phyloP scores from a whole-genome alignment of 2,888 invertebrate species.

The Orthosia incerta region DNA sequence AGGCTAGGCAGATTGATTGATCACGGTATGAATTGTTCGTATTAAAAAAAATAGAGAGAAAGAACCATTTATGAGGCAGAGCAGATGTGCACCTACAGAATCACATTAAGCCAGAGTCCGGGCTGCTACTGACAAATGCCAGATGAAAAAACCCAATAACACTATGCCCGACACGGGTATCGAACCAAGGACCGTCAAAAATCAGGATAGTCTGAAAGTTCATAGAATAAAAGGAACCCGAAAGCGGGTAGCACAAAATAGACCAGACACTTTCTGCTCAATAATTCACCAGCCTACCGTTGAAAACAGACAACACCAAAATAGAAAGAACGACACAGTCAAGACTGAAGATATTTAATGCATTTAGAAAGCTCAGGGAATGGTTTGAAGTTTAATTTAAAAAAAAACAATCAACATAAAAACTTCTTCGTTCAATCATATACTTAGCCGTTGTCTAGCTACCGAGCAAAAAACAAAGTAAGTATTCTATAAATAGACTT shows the following conservation, averaged over 20 bases:
- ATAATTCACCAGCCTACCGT: not conserved
- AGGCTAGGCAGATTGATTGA: too few relatives aligned
- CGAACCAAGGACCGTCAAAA: too few relatives aligned
- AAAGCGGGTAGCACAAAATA: too few relatives aligned
- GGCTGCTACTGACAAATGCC: too few relatives aligned
- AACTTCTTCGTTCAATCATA: not conserved
- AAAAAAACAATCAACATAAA: not conserved
- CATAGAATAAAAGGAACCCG: not conserved
- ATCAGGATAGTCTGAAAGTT: too few relatives aligned
- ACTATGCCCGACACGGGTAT: too few relatives aligned
- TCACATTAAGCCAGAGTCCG: too few relatives aligned
- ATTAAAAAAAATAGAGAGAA: too few relatives aligned
- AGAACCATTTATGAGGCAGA: too few relatives aligned
- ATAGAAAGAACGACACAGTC: not conserved
- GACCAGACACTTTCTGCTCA: not conserved
- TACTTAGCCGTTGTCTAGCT: not conserved
- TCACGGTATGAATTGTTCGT: too few relatives aligned
- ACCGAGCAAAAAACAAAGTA: conserved; percentile 2
- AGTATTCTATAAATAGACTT: conserved; percentile 10
- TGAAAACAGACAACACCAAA: not conserved
- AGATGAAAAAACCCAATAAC: too few relatives aligned
- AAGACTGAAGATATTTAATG: not conserved
- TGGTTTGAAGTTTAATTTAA: not conserved
- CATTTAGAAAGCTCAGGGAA: conserved; percentile 9
- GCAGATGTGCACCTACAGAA: too few relatives aligned